Evolutionary conservation across 2,113 vertebrate species (phyloP).

Genomic region (Forbesichthys agassizii): DNA sequence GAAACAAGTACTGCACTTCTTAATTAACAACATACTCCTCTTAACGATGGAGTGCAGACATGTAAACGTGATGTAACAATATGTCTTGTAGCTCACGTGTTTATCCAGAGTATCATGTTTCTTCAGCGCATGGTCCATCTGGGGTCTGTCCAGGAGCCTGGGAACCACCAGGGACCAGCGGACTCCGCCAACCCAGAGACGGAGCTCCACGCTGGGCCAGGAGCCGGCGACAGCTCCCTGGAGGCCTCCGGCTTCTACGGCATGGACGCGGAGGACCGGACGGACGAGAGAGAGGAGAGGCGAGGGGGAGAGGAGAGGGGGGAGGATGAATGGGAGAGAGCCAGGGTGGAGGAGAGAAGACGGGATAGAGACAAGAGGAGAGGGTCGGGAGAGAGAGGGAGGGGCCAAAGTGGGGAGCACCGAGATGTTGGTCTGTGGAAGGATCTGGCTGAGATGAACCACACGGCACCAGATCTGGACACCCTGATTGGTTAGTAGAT

Average conservation of each 20-base stretch:
- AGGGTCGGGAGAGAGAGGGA: background rate
- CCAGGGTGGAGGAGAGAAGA: conserved; percentile 21
- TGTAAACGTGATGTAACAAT: too few relatives aligned
- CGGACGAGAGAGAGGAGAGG: conserved; percentile 62
- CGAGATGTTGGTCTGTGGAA: conserved; percentile 5
- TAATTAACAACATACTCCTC: too few relatives aligned
- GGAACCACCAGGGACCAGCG: conserved; percentile 18
- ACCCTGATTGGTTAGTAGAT: conserved; percentile 54
- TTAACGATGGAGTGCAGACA: too few relatives aligned
- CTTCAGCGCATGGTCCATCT: conserved; percentile 62
- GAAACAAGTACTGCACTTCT: too few relatives aligned
- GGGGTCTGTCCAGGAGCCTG: conserved; percentile 25
- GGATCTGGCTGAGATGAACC: conserved; percentile 27
- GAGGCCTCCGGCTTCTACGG: conserved; percentile 88
- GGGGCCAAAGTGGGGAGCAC: background rate
- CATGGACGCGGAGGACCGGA: conserved; percentile 83
- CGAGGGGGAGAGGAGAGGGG: conserved; percentile 47
- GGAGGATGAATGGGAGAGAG: conserved; percentile 51
- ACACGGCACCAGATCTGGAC: conserved; percentile 52
- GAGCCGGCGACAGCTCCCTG: conserved; percentile 69
- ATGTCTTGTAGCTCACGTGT: too few relatives aligned
- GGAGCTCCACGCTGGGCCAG: conserved; percentile 42
- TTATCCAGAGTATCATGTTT: too few relatives aligned
- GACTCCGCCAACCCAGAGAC: conserved; percentile 50
- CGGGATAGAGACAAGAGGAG: background rate